These are phyloP conservation scores for Diarsia mendica DNA, from an alignment of 2,888 invertebrate genomes.

Conservation along the genomic window DNA sequence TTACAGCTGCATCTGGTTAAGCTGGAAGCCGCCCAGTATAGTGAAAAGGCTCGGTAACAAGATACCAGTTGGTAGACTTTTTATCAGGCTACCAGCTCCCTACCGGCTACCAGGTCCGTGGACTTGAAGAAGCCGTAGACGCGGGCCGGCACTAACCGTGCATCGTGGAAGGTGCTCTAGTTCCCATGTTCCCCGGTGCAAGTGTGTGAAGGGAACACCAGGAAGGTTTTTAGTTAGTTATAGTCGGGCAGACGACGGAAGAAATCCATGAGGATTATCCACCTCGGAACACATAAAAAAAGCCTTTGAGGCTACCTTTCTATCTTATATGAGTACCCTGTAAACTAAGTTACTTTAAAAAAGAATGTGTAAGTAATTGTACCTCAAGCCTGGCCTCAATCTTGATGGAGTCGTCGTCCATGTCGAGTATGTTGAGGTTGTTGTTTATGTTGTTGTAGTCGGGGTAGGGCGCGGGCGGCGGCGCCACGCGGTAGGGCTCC, in stretches of 20 bases:
- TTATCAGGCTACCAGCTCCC: not conserved
- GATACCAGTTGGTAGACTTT: not conserved
- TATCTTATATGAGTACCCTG: not conserved
- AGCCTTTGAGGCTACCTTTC: no score
- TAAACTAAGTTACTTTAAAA: not conserved
- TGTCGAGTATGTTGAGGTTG: constrained; percentile 86
- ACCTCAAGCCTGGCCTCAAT: constrained; percentile 84
- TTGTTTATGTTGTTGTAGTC: constrained; percentile 84
- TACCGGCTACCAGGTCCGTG: no score
- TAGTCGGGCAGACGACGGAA: no score
- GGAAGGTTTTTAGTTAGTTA: no score
- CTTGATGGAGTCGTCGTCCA: constrained; percentile 88
- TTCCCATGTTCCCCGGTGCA: no score
- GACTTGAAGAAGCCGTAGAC: no score
- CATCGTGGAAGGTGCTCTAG: no score
- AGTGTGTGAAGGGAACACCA: no score
- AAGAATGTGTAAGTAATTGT: constrained; percentile 9
- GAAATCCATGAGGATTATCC: no score
- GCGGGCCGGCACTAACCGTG: no score
- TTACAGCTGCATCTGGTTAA: not conserved
- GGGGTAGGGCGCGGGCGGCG: constrained; percentile 67
- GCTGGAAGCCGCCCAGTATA: not conserved
- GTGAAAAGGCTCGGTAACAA: not conserved
- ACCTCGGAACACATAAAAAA: no score
- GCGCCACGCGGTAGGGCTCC: constrained; percentile 61